Base-by-base conservation (phyloP, 2,113 vertebrate species). In the Cacatua alba region DNA sequence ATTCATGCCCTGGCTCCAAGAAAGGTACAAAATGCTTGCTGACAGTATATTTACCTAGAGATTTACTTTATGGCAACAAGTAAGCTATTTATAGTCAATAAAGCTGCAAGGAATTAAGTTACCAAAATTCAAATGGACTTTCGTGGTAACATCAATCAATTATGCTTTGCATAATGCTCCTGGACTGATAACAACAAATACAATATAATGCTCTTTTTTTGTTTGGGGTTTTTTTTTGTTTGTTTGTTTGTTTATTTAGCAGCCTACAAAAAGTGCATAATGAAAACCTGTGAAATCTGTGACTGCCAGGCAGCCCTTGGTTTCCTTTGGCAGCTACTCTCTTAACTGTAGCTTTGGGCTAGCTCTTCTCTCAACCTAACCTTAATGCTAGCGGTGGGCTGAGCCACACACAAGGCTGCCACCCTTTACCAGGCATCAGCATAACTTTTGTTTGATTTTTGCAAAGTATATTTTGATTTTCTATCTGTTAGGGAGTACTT, bases 21-120 rank as follows among this genome's bases (percentile, higher is more conserved):
- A 70, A 52, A 69, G 48, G 57, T 64, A 63, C 10, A 25, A 8
- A 82, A 19, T 72, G 25, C 84, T 93, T 91, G 24, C 75, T 95
- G 92, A 92, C 77, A 91, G 89, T n/a, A 82, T 43, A 60, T 93
- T 94, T 95, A 92, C 57, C 53, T 65, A n/a, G 71, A 93, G 49
- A 88, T 80, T 78, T 95, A 71, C 69, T 95, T 94, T 81, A 83
- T 90, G 64, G 70, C 64, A 95, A 91, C 48, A 96, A 92, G 76
- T 78, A 46, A 10, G 64, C 53, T 68, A 62, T 96, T 96, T 83
- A 63, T 31, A 53, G 87, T 92, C 92, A 95, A 68, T 93, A 97
- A 94, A 95, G 39, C 25, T 69, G 71, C 82, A 95, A 95, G 67
- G 68, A 97, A 92, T 93, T 96, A 96, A 95, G 41, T 75, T 77